Base-by-base conservation (phyloP, 2,888 invertebrate genomes). In the Agrotis segetum region DNA sequence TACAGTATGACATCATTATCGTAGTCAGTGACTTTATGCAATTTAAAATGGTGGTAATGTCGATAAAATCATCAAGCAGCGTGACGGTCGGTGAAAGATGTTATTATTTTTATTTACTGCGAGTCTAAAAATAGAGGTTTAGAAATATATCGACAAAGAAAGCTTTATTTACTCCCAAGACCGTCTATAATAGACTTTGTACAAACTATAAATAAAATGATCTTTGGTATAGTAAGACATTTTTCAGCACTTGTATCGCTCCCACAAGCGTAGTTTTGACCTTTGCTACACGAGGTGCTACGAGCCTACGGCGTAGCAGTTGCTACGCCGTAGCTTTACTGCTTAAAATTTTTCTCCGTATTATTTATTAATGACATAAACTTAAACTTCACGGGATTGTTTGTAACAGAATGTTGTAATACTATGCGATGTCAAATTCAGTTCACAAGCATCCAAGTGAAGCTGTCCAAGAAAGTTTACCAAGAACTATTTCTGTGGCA, bases 301-400 rank as follows among this genome's bases (percentile, higher is more conserved):
- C 56, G 56, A n/a, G 56, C n/a, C 34, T 56, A 34, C 34, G 56
- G 14, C 56, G 34, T 56, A 56, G 56, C 56, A 7, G 13, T 46
- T 34, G n/a, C n/a, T 56, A 56, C n/a, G n/a, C n/a, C n/a, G n/a
- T n/a, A n/a, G n/a, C 24, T 24, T 56, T 17, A 55, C 17, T 17
- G 11, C 11, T 24, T 24, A 19, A 34, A 55, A 55, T 34, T 17
- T 13, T 40, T 7, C 2, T 29, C 29, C 29, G 29, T 29, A 3
- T 29, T 29, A 29, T 3, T 29, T 3, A n/a, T n/a, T n/a, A 5
- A 29, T 29, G 2, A 5, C 3, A 29, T 29, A 29, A 29, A 29
- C 34, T 16, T 21, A 53, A 24, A 24, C 16, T 53, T 53, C 24
- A 55, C 11, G 0, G n/a, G 29, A n/a, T 3, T 55, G 17, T n/a